Evolutionary conservation across 2,888 invertebrate species (phyloP), one percentile per base, ranked within the genome.

Genomic region (Omphaloscelis lunosa): DNA sequence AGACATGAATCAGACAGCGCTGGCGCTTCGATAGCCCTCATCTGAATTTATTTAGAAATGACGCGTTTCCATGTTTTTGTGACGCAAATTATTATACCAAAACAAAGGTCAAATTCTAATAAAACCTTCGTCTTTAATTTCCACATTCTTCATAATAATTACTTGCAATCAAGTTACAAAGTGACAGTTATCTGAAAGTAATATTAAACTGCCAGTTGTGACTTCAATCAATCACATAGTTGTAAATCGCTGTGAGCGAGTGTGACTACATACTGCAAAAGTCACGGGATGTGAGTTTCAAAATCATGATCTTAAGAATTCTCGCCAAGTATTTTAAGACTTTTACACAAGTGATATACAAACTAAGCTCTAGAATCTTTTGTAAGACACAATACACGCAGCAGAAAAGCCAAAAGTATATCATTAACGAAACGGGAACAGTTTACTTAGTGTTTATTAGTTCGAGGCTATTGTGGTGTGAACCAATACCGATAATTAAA

Each of bases 401-500:
- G 63, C 70, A 83, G 62, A 83, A 84, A 80, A 82, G 79, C 81
- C 72, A 86, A 89, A 85, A 86, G 76, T 82, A 87, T 78, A 79
- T 90, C 81, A 91, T 89, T 90, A 89, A 85, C 83, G 69, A 88
- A 93, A 91, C 87, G 87, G 86, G 90, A 87, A 83, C 91, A 89
- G 80, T 90, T 90, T 91, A 88, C 84, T 89, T 84, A 87, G 89
- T 83, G 84, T 88, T 86, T 79, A 88, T 88, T 87, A 85, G 65
- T 77, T 58, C 84, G 87, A 88, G 89, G 91, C 83, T 90, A 89
- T 88, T 80, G 86, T 86, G 77, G 85, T 83, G 85, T 88, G 87
- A 90, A 89, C 90, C 86, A 88, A 91, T 87, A 85, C 76, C 68
- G 89, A 84, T 93, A 94, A 94, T 94, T 91, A 90, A 89, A 90